Percentiles rank a stretch among this genome's conserved stretches.
Evolutionary conservation across 1,140 invertebrate genomes (phyloP).

Genomic region (Lepidurus apus): DNA sequence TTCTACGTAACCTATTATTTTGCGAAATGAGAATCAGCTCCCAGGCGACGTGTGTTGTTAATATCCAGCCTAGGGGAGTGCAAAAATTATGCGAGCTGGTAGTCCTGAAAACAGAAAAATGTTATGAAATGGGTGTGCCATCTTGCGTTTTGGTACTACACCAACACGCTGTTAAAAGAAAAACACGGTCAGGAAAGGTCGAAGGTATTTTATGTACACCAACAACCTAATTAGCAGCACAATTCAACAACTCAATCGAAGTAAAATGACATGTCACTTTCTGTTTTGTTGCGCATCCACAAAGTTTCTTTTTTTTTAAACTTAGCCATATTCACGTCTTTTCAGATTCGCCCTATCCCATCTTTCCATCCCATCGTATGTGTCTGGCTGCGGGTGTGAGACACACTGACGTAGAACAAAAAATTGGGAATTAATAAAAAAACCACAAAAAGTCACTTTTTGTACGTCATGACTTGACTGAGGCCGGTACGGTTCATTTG

Average conservation of each 20-base stretch:
- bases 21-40: too few species aligned
- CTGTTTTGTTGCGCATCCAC: conserved; percentile 13
- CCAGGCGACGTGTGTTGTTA: too few species aligned
- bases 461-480: conserved; percentile 21
- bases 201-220: conserved; percentile 22
- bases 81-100: too few species aligned
- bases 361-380: background rate
- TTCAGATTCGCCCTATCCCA: conserved; percentile 16
- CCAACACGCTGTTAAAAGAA: background rate
- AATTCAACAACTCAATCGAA: conserved; percentile 22
- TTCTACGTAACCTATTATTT: too few species aligned
- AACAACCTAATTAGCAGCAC: conserved; percentile 21
- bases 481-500: conserved; percentile 20
- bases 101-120: too few species aligned
- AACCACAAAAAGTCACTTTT: conserved; percentile 17
- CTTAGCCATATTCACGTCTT: conserved; percentile 19
- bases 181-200: background rate
- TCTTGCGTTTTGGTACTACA: too few species aligned
- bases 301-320: conserved; percentile 5
- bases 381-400: conserved; percentile 15
- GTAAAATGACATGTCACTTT: conserved; percentile 22
- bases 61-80: too few species aligned
- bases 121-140: too few species aligned
- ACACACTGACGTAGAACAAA: conserved; percentile 19
- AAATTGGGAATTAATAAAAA: conserved; percentile 22